These are phyloP conservation scores for Leucoraja ocellata DNA, from an alignment of 2,797 vertebrate species.

Conservation along the genomic window DNA sequence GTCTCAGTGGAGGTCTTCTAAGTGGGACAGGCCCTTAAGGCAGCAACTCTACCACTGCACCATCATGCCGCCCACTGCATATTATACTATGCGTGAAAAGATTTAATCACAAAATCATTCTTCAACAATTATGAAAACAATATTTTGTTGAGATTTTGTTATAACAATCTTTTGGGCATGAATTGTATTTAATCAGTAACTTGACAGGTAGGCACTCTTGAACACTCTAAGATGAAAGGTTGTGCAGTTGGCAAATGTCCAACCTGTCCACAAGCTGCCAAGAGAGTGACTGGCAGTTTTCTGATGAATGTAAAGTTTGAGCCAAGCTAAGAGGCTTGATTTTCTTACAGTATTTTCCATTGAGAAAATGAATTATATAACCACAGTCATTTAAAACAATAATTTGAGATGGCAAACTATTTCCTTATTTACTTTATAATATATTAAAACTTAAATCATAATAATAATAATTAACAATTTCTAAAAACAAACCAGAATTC, in stretches of 20 bases:
- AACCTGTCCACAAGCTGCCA: not conserved
- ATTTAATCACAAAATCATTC: constrained; percentile 17
- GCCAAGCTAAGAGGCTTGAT: not conserved
- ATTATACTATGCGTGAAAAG: not conserved
- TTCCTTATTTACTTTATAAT: not conserved
- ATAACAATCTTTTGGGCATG: not conserved
- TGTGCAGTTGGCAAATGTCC: not conserved
- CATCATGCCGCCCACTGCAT: no score
- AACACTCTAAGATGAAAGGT: not conserved
- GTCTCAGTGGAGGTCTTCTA: no score
- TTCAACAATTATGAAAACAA: not conserved
- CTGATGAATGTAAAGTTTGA: not conserved
- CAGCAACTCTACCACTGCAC: no score
- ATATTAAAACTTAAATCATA: not conserved
- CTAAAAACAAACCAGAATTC: not conserved
- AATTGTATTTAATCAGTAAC: not conserved
- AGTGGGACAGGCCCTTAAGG: no score
- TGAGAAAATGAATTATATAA: not conserved
- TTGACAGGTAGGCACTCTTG: not conserved
- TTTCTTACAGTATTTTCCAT: not conserved
- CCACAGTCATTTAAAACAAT: not conserved
- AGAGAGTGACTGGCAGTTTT: not conserved
- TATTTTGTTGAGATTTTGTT: no score
- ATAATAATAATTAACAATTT: not conserved
- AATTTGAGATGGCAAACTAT: not conserved